phyloP scores from a whole-genome alignment of 2,113 vertebrate species.

The Saguinus imperator region DNA sequence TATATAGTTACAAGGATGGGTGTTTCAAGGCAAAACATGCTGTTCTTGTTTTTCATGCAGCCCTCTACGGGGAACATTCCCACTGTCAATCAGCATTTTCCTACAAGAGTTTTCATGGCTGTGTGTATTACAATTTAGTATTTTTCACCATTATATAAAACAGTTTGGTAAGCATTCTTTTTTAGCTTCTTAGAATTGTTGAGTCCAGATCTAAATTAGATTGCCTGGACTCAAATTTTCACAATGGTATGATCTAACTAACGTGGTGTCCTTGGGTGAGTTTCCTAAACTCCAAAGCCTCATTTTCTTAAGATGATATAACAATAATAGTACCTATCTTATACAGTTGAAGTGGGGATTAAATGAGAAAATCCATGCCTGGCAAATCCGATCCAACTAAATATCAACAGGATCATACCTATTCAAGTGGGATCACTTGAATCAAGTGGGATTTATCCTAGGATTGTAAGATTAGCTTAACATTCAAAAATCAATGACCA shows the following conservation, averaged over 20 bases:
- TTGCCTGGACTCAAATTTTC: background rate
- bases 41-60: background rate
- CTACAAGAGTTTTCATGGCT: background rate
- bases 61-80: background rate
- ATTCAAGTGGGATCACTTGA: background rate
- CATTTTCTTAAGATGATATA: background rate
- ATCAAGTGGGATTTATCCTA: background rate
- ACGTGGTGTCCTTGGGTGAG: background rate
- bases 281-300: background rate
- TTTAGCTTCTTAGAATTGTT: background rate
- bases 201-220: background rate
- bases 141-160: background rate
- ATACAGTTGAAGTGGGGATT: too few relatives aligned
- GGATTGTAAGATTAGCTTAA: background rate
- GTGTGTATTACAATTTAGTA: background rate
- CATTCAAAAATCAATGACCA: background rate
- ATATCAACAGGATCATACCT: background rate
- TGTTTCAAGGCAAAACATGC: background rate
- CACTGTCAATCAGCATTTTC: background rate
- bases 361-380: too few relatives aligned
- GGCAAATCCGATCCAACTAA: background rate
- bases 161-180: background rate
- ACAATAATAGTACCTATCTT: too few relatives aligned
- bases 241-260: background rate
- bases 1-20: background rate